Evolutionary conservation across 2,888 invertebrate species (phyloP).

Genomic region (Mythimna albipuncta): DNA sequence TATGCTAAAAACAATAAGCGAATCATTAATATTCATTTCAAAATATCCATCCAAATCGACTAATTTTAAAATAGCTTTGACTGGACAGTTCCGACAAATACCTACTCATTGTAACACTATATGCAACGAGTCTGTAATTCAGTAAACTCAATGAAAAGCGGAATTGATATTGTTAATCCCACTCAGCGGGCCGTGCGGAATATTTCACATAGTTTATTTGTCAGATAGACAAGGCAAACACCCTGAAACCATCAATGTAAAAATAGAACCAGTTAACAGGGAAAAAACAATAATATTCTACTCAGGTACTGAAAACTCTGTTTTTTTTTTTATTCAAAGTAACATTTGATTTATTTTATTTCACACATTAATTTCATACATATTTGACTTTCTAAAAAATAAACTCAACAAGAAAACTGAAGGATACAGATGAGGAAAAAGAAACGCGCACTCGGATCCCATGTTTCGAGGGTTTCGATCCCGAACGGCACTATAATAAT

Average conservation of each 20-base stretch:
- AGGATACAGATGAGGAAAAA: too few species aligned
- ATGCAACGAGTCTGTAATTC: neutral
- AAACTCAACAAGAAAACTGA: too few species aligned
- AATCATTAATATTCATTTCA: too few species aligned
- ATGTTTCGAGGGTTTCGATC: too few species aligned
- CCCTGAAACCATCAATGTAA: conserved; percentile 13
- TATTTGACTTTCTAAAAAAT: too few species aligned
- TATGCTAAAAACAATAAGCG: too few species aligned
- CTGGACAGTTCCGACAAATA: neutral
- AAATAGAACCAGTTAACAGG: conserved; percentile 6
- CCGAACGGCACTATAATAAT: too few species aligned
- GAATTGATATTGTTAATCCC: conserved; percentile 30
- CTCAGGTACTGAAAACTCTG: too few species aligned
- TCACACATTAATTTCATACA: too few species aligned
- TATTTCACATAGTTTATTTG: conserved; percentile 28
- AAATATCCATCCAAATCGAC: neutral
- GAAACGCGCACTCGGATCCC: too few species aligned
- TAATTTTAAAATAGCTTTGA: neutral
- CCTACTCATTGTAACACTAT: neutral
- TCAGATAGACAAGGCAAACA: conserved; percentile 29
- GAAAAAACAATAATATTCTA: neutral
- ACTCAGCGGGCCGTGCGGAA: conserved; percentile 10
- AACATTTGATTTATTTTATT: too few species aligned
- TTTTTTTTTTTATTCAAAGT: too few species aligned
- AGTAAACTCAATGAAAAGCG: conserved; percentile 20